phyloP scores from a whole-genome alignment of 2,888 invertebrate genomes.

The Patella caerulea region DNA sequence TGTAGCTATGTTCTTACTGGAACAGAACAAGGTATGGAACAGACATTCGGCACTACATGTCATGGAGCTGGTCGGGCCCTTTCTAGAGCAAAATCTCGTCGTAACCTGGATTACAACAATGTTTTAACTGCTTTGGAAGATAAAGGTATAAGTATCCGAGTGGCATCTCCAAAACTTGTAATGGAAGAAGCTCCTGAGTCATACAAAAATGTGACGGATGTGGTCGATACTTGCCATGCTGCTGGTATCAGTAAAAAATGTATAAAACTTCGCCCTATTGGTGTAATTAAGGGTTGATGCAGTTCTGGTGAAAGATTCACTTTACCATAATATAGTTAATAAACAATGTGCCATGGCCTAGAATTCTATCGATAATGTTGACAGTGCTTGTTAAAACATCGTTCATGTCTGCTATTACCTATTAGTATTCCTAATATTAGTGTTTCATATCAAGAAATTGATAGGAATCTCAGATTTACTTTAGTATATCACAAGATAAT shows the following conservation, averaged over 20 bases:
- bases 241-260: conserved; percentile 98
- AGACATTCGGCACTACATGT: conserved; percentile 99
- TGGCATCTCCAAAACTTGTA: conserved; percentile 98
- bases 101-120: conserved; percentile 93
- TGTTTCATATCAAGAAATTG: too few species aligned
- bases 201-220: conserved; percentile 99
- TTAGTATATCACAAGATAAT: too few species aligned
- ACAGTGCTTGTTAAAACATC: too few species aligned
- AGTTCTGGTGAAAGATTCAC: too few species aligned
- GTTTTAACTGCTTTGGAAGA: conserved; percentile 87
- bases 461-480: too few species aligned
- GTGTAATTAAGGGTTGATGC: conserved; percentile 95
- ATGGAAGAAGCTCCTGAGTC: conserved; percentile 99
- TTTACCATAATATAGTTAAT: too few species aligned
- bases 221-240: conserved; percentile 97
- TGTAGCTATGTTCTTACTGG: conserved; percentile 98
- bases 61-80: conserved; percentile 98
- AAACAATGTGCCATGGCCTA: too few species aligned
- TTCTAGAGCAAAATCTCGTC: conserved; percentile 95
- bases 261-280: conserved; percentile 96
- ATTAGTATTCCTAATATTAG: too few species aligned
- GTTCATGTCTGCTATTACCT: too few species aligned
- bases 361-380: too few species aligned
- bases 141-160: conserved; percentile 92
- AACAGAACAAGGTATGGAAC: conserved; percentile 96